Base-by-base conservation (phyloP, 2,797 vertebrate genomes). In the Ibycter americanus region DNA sequence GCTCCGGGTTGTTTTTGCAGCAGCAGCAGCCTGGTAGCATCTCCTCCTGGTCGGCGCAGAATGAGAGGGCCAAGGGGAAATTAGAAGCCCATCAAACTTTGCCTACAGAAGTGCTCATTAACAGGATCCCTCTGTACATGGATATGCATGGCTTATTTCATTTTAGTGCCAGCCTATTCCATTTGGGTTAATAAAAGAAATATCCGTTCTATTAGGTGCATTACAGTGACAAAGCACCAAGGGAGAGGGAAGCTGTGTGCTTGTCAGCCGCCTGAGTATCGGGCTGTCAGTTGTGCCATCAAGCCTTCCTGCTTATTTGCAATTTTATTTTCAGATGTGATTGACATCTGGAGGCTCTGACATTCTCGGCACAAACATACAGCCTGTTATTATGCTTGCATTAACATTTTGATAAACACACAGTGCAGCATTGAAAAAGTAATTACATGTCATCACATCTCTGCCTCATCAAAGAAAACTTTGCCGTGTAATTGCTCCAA, bases 321-420 rank as follows among this genome's bases (percentile, higher is more conserved):
- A 97, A 98, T 99, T 98, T 99, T 99, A 98, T 99, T 99, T 98
- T 98, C 98, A 98, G 98, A 96, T 85, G 97, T 99, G 99, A 99
- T 99, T 99, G 99, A 99, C 99, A 96, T 98, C 98, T 98, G 97
- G 98, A 99, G 98, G 98, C 98, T 98, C 98, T 99, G 99, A 99
- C 99, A 99, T 99, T 99, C 98, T 98, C 98, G 89, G 98, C 96
- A 90, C 98, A 98, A 96, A 98, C 98, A 99, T 90, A 78, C 98
- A 99, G 99, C 98, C 99, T 99, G 99, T 99, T 99, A 99, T 99
- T 99, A 99, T 98, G 98, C 98, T 98, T 99, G 99, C 99, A 99
- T 99, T 99, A 99, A 99, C 99, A 99, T 99, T 99, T 99, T 98
- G 99, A 99, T 99, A 99, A 99, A 99, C 99, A 99, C 99, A 99